Evolutionary conservation across 2,888 invertebrate species (phyloP).

Genomic region (Lapara coniferarum): DNA sequence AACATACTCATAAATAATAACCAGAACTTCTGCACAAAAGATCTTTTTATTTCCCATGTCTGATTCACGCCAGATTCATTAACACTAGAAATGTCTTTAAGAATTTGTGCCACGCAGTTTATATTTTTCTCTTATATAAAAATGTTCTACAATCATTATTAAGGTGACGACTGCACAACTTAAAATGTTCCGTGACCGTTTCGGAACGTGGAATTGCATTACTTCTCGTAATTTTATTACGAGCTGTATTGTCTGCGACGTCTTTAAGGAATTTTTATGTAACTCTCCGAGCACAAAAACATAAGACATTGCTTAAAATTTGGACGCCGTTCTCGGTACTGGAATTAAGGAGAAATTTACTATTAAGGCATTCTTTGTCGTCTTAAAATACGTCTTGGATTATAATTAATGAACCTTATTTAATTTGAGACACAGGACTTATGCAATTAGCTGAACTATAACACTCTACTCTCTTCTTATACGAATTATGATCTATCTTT

Average conservation of each 20-base stretch:
- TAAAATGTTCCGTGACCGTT: conserved; percentile 24
- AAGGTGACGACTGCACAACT: conserved; percentile 21
- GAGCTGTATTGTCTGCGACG: conserved; percentile 19
- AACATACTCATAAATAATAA: no score
- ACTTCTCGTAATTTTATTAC: conserved; percentile 22
- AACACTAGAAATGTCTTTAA: not conserved
- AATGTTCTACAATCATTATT: conserved; percentile 10
- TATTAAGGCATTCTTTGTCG: not conserved
- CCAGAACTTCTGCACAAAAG: no score
- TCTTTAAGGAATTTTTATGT: conserved; percentile 22
- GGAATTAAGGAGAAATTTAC: not conserved
- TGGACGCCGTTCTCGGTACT: conserved; percentile 1
- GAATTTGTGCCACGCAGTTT: not conserved
- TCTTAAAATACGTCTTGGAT: not conserved
- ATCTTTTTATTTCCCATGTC: no score
- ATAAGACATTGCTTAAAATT: conserved; percentile 12
- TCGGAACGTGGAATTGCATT: conserved; percentile 25
- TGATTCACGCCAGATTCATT: no score
- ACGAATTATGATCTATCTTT: no score
- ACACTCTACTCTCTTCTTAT: no score
- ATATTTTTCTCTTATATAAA: conserved; percentile 1
- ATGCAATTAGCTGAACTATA: no score
- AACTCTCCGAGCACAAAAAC: conserved; percentile 12
- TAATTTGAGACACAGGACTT: not conserved
- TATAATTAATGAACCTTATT: not conserved